Evolutionary conservation across 1,140 invertebrate species (phyloP).

Genomic region (Cyrtorhinus lividipennis): DNA sequence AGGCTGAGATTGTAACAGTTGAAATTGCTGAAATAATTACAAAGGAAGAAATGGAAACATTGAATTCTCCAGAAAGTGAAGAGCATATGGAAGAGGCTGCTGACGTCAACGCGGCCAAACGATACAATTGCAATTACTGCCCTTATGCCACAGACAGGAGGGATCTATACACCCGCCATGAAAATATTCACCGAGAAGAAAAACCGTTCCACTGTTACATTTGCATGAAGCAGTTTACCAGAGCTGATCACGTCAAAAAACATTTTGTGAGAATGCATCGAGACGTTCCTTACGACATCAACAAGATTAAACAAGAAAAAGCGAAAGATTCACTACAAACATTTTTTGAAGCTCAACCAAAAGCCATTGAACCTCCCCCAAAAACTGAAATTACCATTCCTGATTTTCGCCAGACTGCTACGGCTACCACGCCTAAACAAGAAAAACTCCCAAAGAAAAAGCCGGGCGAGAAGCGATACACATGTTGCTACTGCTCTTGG

Average conservation of each 20-base stretch:
- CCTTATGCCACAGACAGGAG: constrained; percentile 80
- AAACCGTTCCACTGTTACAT: constrained; percentile 88
- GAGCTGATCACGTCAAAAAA: constrained; percentile 90
- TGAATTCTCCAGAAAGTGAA: not conserved
- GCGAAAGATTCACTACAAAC: constrained; percentile 34
- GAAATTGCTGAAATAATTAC: not conserved
- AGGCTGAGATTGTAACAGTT: no score
- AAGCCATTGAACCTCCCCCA: not conserved
- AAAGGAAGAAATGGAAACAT: not conserved
- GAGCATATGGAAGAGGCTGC: not conserved
- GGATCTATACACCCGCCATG: constrained; percentile 87
- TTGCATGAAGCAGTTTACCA: constrained; percentile 80
- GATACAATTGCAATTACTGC: constrained; percentile 71
- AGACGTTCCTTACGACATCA: constrained; percentile 70
- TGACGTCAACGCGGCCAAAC: constrained; percentile 36
- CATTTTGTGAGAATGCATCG: constrained; percentile 82
- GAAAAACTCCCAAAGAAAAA: constrained; percentile 17
- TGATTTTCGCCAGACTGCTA: constrained; percentile 16
- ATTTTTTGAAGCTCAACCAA: constrained; percentile 33
- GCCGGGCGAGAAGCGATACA: constrained; percentile 42
- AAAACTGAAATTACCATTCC: not conserved
- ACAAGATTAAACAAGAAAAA: constrained; percentile 50
- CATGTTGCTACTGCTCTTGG: constrained; percentile 78
- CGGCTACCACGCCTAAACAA: constrained; percentile 23
- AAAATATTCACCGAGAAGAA: constrained; percentile 88